Percentiles rank a stretch among this genome's conserved stretches.
phyloP scores from a whole-genome alignment of 2,113 vertebrate species.

The Limnothrissa miodon region DNA sequence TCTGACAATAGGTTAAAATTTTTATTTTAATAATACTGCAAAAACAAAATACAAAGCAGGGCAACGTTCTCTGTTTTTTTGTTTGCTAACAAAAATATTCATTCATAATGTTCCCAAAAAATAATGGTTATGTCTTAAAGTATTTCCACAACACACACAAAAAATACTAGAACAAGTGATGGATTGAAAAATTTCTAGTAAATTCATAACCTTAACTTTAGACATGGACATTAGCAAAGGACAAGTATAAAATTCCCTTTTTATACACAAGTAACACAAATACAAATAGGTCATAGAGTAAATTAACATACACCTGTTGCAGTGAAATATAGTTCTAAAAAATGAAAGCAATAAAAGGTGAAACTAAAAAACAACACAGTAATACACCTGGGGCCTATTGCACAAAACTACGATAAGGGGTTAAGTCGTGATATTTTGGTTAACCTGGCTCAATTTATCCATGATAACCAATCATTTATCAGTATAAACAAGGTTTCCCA shows the following conservation, averaged over 20 bases:
- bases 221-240: not conserved
- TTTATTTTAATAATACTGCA: not conserved
- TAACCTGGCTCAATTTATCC: too few species aligned
- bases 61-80: not conserved
- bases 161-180: slow-evolving; percentile 2
- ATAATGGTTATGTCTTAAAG: not conserved
- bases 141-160: not conserved
- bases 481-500: too few species aligned
- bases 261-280: not conserved
- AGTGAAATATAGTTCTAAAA: not conserved
- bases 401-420: too few species aligned
- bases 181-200: not conserved
- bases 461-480: too few species aligned
- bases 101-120: not conserved
- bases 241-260: not conserved
- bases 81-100: not conserved
- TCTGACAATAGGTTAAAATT: not conserved
- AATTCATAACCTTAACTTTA: not conserved
- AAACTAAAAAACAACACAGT: too few species aligned
- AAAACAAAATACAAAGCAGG: not conserved
- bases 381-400: not conserved
- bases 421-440: too few species aligned
- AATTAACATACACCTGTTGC: not conserved
- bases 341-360: too few species aligned
- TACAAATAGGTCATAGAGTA: not conserved